Conservation (phyloP, 2,888 invertebrate species). For the Diaphora mendica region DNA sequence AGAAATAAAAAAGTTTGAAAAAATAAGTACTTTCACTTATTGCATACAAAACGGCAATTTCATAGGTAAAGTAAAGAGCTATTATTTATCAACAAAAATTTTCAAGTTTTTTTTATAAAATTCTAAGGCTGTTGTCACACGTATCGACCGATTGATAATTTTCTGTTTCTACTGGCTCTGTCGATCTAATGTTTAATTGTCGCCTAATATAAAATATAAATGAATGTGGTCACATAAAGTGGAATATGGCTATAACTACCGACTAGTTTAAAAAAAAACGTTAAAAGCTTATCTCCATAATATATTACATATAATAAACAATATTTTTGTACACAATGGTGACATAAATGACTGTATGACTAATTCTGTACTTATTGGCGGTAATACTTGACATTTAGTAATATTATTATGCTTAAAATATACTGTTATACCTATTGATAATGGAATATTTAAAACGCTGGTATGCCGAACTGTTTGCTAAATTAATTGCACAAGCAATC, state of each 20-base stretch:
- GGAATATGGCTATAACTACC: not conserved
- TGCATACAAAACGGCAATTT: no score
- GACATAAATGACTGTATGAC: conserved; percentile 30
- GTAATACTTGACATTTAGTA: conserved; percentile 38
- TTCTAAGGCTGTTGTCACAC: not conserved
- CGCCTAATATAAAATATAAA: not conserved
- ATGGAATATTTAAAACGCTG: not conserved
- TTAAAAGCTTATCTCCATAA: not conserved
- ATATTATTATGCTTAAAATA: not conserved
- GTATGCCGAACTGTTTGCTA: not conserved
- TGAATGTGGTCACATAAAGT: not conserved
- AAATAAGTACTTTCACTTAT: no score
- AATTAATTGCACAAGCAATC: not conserved
- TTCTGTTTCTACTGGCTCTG: not conserved
- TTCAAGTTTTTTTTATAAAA: not conserved
- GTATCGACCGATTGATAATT: not conserved
- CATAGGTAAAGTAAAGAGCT: no score
- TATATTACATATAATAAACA: not conserved
- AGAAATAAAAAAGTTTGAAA: no score
- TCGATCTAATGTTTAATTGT: not conserved
- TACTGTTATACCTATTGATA: not conserved
- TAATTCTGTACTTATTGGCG: conserved; percentile 12
- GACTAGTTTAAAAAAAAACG: not conserved
- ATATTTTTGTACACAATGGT: conserved; percentile 47
- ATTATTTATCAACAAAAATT: no score